Evolutionary conservation across 2,113 vertebrate species (phyloP), one percentile per base, ranked within the genome.

Genomic region (Pyrgilauda ruficollis): DNA sequence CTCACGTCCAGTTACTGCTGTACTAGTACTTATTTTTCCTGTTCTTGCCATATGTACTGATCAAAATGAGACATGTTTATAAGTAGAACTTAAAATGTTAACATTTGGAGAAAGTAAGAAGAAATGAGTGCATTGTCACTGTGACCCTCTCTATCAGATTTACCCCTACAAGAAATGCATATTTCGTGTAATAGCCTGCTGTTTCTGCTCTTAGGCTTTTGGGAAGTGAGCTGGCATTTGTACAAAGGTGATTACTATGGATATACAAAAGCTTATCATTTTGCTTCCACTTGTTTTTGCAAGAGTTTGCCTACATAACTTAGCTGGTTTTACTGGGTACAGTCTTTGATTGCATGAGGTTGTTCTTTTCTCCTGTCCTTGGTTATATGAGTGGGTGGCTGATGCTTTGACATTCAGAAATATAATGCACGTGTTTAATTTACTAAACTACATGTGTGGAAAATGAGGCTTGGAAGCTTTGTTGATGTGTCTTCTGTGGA

Each of bases 401-500:
- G 30, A 26, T 82, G 31, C 28, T 83, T 91, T 88, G 41, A n/a
- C 24, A 14, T 76, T 76, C 44, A 37, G 47, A 90, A 90, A 46
- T 76, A 31, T 0, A 79, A 49, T 19, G 11, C 13, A 5, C 0
- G 0, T 67, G 26, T 72, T 86, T 59, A 61, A 20, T 73, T 31
- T 52, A 56, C 52, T 91, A 12, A 87, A 68, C 20, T 52, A 16
- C 11, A 4, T 23, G 13, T 59, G 24, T 78, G 70, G 30, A 62
- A 77, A 28, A 19, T 73, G 81, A 83, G 20, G 35, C 50, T 44
- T 79, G 61, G 39, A 20, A 46, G 6, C 14, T 75, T 49, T 76
- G 18, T 68, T 68, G 39, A 1, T 49, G 5, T 47, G 44, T 85
- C 68, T 90, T 44, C 31, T 58, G 7, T 64, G 72, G 70, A 52